Evolutionary conservation across 2,113 vertebrate species (phyloP).

Genomic region (Hydrolagus affinis): DNA sequence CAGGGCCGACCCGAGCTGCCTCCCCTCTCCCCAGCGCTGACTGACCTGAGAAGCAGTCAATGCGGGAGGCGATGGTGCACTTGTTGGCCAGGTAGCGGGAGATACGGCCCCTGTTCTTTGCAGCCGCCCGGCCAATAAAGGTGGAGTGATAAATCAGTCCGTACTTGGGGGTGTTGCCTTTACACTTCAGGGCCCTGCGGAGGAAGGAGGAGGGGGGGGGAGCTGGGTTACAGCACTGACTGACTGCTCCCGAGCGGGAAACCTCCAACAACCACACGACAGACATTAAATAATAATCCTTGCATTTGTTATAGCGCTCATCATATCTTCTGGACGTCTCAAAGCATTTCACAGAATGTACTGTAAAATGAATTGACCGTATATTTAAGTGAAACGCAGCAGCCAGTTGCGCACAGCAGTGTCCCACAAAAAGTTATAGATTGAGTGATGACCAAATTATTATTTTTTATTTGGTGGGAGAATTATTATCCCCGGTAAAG

Average conservation of each 20-base stretch:
- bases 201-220: neutral
- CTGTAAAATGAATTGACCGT: too few relatives aligned
- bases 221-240: slow-evolving; percentile 23
- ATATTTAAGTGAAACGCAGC: too few relatives aligned
- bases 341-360: too few relatives aligned
- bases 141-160: slow-evolving; percentile 97
- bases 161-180: slow-evolving; percentile 91
- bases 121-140: slow-evolving; percentile 87
- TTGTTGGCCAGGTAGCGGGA: slow-evolving; percentile 97
- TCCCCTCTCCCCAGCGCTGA: accelerated
- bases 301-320: too few relatives aligned
- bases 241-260: neutral
- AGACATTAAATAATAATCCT: neutral
- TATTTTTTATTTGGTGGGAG: too few relatives aligned
- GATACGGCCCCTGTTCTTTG: slow-evolving; percentile 95
- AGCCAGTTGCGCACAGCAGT: too few relatives aligned
- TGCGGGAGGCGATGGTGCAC: slow-evolving; percentile 87
- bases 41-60: slow-evolving; percentile 93
- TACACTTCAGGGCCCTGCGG: slow-evolving; percentile 82
- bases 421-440: too few relatives aligned
- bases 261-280: neutral
- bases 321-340: too few relatives aligned
- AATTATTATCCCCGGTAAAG: too few relatives aligned
- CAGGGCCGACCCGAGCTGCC: neutral
- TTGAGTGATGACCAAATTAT: too few relatives aligned